phyloP scores from a whole-genome alignment of 2,888 invertebrate species.

The Synergus itoensis region DNA sequence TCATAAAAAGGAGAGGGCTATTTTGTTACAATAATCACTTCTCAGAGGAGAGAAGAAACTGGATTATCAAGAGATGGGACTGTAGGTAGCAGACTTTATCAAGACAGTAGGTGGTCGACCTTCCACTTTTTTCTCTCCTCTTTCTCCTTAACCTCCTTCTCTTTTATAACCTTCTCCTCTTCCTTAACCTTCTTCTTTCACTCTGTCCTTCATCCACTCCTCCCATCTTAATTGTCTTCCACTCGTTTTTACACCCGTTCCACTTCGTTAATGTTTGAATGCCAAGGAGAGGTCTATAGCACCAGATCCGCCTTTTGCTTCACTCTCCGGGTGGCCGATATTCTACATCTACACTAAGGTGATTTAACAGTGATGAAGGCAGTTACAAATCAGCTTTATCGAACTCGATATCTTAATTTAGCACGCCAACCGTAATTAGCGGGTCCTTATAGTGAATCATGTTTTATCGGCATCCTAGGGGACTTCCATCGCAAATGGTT shows the following conservation, averaged over 20 bases:
- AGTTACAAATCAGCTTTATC: slow-evolving; percentile 37
- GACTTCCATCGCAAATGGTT: not conserved
- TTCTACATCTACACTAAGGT: slow-evolving; percentile 2
- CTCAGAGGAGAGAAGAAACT: slow-evolving; percentile 46
- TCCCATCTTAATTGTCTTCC: slow-evolving; percentile 67
- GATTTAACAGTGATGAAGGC: slow-evolving; percentile 28
- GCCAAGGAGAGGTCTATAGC: slow-evolving; percentile 50
- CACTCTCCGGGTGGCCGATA: slow-evolving; percentile 62
- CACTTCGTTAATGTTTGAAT: slow-evolving; percentile 66
- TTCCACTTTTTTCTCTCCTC: slow-evolving; percentile 57
- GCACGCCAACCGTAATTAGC: slow-evolving; percentile 31
- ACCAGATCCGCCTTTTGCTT: slow-evolving; percentile 53
- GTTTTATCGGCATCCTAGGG: not conserved
- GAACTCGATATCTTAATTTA: slow-evolving; percentile 34
- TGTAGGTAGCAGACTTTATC: slow-evolving; percentile 69
- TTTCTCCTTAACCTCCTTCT: slow-evolving; percentile 43
- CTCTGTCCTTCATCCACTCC: slow-evolving; percentile 46
- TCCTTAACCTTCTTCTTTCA: slow-evolving; percentile 43
- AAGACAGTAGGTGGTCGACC: slow-evolving; percentile 66
- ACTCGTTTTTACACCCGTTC: slow-evolving; percentile 71
- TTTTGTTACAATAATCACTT: not conserved
- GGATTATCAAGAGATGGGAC: slow-evolving; percentile 53
- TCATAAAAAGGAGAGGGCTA: not conserved
- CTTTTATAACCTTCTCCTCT: slow-evolving; percentile 43
- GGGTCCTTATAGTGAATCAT: slow-evolving; percentile 3